phyloP scores from a whole-genome alignment of 2,888 invertebrate species.

The Drosophila seclusa region DNA sequence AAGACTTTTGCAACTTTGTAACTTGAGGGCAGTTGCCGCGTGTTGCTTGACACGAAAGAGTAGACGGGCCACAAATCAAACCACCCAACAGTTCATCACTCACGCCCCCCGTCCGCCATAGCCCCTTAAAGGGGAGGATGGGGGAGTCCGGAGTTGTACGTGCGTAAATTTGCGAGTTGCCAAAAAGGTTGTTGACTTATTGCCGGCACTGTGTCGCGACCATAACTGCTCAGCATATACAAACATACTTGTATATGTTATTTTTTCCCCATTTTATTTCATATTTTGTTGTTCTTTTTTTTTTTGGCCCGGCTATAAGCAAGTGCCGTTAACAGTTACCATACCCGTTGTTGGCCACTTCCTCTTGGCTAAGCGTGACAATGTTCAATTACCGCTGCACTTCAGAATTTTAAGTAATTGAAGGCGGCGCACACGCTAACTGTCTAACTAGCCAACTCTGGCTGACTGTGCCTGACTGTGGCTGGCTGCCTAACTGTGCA shows the following conservation, averaged over 20 bases:
- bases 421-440: conserved; percentile 64
- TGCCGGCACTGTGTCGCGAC: conserved; percentile 41
- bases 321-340: conserved; percentile 56
- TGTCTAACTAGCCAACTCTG: conserved; percentile 20
- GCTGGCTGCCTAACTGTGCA: neutral
- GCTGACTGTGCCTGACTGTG: neutral
- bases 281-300: neutral
- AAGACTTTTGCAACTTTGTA: conserved; percentile 26
- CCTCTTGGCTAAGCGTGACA: conserved; percentile 70
- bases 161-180: conserved; percentile 74
- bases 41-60: conserved; percentile 30
- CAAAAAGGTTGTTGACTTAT: conserved; percentile 79
- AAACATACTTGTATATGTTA: conserved; percentile 31
- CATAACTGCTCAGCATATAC: conserved; percentile 41
- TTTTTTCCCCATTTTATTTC: neutral
- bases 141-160: conserved; percentile 58
- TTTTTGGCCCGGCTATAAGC: conserved; percentile 44
- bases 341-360: conserved; percentile 39
- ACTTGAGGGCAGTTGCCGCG: conserved; percentile 1
- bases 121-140: conserved; percentile 11
- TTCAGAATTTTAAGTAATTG: conserved; percentile 80
- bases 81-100: conserved; percentile 6
- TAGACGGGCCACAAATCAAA: conserved; percentile 55
- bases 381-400: conserved; percentile 74
- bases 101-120: neutral